Percentiles rank a stretch among this genome's conserved stretches.
These are phyloP conservation scores for Syngnathus scovelli DNA, from an alignment of 2,113 vertebrate genomes.

Conservation along the genomic window DNA sequence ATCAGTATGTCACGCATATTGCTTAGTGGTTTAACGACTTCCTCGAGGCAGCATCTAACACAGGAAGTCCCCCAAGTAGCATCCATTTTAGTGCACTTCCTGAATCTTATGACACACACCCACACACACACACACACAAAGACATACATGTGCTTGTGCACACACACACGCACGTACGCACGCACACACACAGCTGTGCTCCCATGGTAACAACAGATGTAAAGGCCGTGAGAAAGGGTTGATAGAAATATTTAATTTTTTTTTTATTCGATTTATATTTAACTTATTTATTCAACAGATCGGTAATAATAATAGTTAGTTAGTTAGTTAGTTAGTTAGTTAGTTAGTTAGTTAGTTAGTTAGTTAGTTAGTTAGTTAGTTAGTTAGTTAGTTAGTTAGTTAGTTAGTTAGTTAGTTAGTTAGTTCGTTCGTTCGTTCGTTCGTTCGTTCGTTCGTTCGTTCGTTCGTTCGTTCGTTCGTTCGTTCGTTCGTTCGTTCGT, in stretches of 20 bases:
- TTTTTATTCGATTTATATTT: too few species aligned
- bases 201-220: background rate
- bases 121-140: background rate
- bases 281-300: too few species aligned
- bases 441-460: background rate
- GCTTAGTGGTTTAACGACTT: background rate
- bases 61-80: slow-evolving; percentile 12
- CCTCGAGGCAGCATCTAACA: background rate
- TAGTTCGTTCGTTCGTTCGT: background rate
- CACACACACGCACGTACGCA: background rate
- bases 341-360: too few species aligned
- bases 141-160: too few species aligned
- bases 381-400: too few species aligned
- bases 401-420: too few species aligned
- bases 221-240: background rate
- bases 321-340: background rate
- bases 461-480: too few species aligned
- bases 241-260: too few species aligned
- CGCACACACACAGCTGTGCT: background rate
- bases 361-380: too few species aligned
- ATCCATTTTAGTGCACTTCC: slow-evolving; percentile 29
- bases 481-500: background rate
- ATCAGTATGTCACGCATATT: too few species aligned
- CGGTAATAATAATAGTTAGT: background rate
- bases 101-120: slow-evolving; percentile 1